Evolutionary conservation across 2,797 vertebrate species (phyloP), one percentile per base, ranked within the genome.

Genomic region (Tapera naevia): DNA sequence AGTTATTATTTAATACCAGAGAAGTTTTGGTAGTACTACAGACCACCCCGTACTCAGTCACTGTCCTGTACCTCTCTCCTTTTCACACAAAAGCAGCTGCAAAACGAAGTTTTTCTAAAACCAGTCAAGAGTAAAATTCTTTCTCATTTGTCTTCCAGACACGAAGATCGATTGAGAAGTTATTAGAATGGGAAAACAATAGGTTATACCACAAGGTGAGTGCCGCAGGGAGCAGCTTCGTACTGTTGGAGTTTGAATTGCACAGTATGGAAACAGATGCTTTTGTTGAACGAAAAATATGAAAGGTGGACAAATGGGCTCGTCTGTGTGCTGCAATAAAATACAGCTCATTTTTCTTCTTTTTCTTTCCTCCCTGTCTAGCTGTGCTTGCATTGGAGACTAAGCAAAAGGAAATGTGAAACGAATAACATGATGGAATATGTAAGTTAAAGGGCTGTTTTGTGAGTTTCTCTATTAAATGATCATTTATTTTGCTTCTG

Each of bases 231-330:
- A 98, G 98, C 98, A 98, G 97, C 98, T 98, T 97, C 97, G 86
- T 96, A 97, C 98, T 97, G 98, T 96, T 97, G 98, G 97, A 97
- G 97, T 97, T 97, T 99, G 98, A 99, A 99, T 98, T 98, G 98
- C 99, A 98, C 99, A 99, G 99, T 99, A 99, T 99, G 99, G 99
- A 99, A 99, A 99, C 99, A 99, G 99, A 99, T 99, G 99, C 99
- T 99, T 99, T 99, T 99, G 99, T 99, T 99, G 98, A 97, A 98
- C 98, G 97, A 98, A 98, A 99, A 99, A 98, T 98, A 97, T 97
- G 98, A 98, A 98, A 98, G 98, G 97, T 98, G 98, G 98, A 98
- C 97, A 97, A 98, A 98, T 98, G 98, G 98, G 96, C 95, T 95
- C 98, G 98, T 98, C 98, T 99, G 98, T 98, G 97, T 95, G 96